Evolutionary conservation across 2,888 invertebrate genomes (phyloP).

Genomic region (Diarsia rubi): DNA sequence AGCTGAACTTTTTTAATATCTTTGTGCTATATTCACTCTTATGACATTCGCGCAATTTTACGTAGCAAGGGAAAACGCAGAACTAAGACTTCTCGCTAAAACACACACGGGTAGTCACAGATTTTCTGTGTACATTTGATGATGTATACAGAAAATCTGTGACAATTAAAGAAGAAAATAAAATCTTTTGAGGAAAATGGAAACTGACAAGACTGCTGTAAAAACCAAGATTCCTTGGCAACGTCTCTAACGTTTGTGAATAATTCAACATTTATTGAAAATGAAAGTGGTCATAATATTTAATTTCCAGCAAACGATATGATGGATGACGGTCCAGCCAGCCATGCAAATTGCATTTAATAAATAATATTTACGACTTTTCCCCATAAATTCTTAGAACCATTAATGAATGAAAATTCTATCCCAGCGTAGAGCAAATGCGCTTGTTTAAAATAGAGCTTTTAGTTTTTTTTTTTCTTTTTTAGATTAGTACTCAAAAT

Average conservation of each 20-base stretch:
- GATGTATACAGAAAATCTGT: too few relatives aligned
- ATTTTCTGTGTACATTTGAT: background rate
- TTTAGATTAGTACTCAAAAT: background rate
- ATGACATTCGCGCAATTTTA: background rate
- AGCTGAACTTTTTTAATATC: background rate
- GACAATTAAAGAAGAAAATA: background rate
- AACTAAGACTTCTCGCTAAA: background rate
- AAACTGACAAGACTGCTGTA: background rate
- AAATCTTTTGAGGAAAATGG: background rate
- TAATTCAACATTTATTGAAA: background rate
- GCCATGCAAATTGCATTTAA: too few relatives aligned
- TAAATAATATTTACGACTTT: conserved; percentile 3
- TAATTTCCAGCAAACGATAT: conserved; percentile 5
- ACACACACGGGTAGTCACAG: too few relatives aligned
- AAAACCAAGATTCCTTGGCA: background rate
- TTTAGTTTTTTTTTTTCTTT: too few relatives aligned
- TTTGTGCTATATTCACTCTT: background rate
- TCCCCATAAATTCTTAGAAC: conserved; percentile 1
- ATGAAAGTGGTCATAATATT: background rate
- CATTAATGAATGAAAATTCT: background rate
- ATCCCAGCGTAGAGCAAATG: background rate
- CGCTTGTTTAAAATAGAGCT: conserved; percentile 9
- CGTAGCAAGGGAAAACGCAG: background rate
- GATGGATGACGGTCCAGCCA: background rate
- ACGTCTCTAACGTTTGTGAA: background rate